Evolutionary conservation across 2,113 vertebrate species (phyloP).

Genomic region (Tiliqua scincoides): DNA sequence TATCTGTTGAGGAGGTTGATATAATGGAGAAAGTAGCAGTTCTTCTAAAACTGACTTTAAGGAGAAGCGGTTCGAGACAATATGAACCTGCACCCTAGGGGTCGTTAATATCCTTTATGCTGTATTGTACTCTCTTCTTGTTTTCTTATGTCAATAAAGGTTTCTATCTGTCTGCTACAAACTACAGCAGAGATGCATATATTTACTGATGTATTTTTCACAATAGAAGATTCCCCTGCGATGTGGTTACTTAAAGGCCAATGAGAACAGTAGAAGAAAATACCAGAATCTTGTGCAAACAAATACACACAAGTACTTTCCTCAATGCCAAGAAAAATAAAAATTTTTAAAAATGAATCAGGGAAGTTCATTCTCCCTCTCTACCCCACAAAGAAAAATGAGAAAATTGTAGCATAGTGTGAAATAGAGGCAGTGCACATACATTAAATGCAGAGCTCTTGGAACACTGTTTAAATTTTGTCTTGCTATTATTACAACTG

Average conservation of each 20-base stretch:
- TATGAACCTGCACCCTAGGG: too few species aligned
- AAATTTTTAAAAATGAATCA: not conserved
- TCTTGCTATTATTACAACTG: not conserved
- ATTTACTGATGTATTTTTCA: not conserved
- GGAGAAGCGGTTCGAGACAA: too few species aligned
- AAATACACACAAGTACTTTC: not conserved
- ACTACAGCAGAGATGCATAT: not conserved
- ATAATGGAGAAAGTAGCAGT: too few species aligned
- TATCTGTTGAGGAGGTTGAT: too few species aligned
- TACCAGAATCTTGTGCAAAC: not conserved
- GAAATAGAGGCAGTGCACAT: not conserved
- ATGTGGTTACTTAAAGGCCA: not conserved
- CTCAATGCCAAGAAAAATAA: not conserved
- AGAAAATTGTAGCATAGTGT: conserved; percentile 17
- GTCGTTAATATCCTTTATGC: too few species aligned
- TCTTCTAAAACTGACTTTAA: too few species aligned
- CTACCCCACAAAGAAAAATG: conserved; percentile 5
- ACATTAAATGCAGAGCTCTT: not conserved
- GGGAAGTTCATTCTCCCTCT: not conserved
- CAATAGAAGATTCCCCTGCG: not conserved
- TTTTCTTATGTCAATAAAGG: too few species aligned
- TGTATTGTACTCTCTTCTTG: too few species aligned
- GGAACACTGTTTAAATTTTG: not conserved
- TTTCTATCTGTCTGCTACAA: too few species aligned
- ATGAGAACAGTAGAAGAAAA: not conserved